Evolutionary conservation across 2,888 invertebrate genomes (phyloP).

Genomic region (Loripinus fragilis): DNA sequence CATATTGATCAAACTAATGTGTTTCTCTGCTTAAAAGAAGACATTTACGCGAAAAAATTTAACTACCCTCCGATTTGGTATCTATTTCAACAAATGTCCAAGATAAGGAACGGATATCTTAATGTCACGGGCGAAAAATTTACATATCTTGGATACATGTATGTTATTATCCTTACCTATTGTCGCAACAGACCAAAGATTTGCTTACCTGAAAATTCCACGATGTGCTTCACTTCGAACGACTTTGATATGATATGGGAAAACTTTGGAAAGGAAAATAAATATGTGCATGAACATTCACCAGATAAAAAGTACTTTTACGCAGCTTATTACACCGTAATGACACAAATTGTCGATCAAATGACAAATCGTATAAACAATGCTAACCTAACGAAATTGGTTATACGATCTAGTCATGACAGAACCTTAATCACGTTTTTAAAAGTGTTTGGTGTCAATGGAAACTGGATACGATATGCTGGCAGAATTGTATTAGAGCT

Average conservation of each 20-base stretch:
- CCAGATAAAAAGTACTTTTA: conserved; percentile 88
- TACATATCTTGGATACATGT: too few relatives aligned
- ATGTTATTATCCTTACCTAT: conserved; percentile 92
- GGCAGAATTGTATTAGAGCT: conserved; percentile 94
- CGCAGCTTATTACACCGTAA: conserved; percentile 91
- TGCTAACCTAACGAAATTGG: conserved; percentile 84
- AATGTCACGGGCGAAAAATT: too few relatives aligned
- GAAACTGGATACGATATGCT: conserved; percentile 91
- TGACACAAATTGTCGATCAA: conserved; percentile 88
- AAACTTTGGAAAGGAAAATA: conserved; percentile 60
- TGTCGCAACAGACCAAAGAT: conserved; percentile 94
- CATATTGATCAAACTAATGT: conserved; percentile 84
- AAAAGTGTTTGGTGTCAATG: conserved; percentile 89
- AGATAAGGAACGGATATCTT: conserved; percentile 24
- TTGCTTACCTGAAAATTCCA: conserved; percentile 86
- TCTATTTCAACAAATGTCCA: conserved; percentile 79
- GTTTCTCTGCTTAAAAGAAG: conserved; percentile 81
- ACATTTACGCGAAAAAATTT: conserved; percentile 90
- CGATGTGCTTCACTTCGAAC: conserved; percentile 63
- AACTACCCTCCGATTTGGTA: conserved; percentile 89
- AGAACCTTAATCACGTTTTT: conserved; percentile 93
- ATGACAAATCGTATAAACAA: conserved; percentile 59
- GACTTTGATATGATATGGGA: conserved; percentile 69
- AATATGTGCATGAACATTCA: conserved; percentile 85
- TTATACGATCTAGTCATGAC: conserved; percentile 95